Percentiles rank a stretch among this genome's conserved stretches.
Conservation (phyloP, 2,888 invertebrate genomes). For the Petrolisthes manimaculis region DNA sequence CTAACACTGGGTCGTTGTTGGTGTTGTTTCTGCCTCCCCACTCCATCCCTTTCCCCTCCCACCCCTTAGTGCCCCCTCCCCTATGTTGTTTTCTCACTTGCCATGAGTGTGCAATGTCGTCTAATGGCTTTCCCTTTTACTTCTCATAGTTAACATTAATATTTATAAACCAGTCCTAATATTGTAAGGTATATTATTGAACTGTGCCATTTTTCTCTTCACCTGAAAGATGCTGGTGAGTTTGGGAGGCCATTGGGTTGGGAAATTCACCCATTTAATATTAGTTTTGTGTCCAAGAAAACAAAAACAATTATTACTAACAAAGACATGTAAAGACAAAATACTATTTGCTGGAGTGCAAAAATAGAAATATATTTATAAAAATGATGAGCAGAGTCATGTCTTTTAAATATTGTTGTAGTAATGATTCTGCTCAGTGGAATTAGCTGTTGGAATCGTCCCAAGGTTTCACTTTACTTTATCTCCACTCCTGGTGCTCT, state of each 20-base stretch:
- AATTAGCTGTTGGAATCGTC: not conserved
- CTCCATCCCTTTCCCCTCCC: not conserved
- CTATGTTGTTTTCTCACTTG: not conserved
- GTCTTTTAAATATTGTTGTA: conserved; percentile 38
- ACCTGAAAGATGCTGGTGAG: not conserved
- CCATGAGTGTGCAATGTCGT: not conserved
- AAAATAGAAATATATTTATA: not conserved
- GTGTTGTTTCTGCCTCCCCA: not conserved
- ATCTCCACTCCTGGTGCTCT: not conserved
- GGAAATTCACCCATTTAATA: not conserved
- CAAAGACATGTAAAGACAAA: no score
- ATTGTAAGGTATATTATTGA: not conserved
- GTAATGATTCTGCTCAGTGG: conserved; percentile 13
- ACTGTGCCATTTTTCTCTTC: not conserved
- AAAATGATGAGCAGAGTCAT: conserved; percentile 1
- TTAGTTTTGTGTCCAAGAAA: not conserved
- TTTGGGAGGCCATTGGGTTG: not conserved
- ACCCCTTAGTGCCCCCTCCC: not conserved
- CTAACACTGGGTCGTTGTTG: not conserved
- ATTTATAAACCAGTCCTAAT: not conserved
- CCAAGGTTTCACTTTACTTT: not conserved
- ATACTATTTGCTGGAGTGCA: not conserved
- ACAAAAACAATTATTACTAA: no score
- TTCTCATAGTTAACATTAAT: not conserved
- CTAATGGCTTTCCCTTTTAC: not conserved